A percentile compares a stretch with the other conserved stretches of the same genome.
Evolutionary conservation across 2,888 invertebrate genomes (phyloP).

Genomic region (Apoda limacodes): DNA sequence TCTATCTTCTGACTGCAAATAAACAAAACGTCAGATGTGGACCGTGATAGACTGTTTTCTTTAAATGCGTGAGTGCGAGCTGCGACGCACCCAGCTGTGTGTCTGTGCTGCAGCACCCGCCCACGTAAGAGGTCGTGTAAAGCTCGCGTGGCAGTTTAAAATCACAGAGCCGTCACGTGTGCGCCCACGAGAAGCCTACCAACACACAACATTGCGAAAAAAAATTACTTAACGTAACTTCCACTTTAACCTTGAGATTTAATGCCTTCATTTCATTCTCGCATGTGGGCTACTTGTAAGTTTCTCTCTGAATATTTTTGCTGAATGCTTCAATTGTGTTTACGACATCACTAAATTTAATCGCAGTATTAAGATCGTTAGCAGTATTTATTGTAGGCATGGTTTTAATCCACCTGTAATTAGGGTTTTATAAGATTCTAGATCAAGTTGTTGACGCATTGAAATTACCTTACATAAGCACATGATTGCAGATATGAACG

Average conservation of each 20-base stretch:
- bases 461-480: conserved; percentile 24
- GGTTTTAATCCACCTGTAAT: no score
- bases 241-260: conserved; percentile 58
- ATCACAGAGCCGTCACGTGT: conserved; percentile 53
- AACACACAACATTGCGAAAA: conserved; percentile 60
- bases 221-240: conserved; percentile 53
- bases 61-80: conserved; percentile 25
- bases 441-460: conserved; percentile 27
- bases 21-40: no score
- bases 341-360: no score
- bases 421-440: conserved; percentile 31
- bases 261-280: conserved; percentile 55
- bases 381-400: no score
- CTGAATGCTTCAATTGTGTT: no score
- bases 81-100: conserved; percentile 20
- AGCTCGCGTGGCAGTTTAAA: conserved; percentile 33
- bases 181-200: conserved; percentile 63
- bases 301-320: no score
- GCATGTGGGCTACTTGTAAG: conserved; percentile 48
- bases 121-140: conserved; percentile 52
- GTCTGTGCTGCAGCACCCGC: conserved; percentile 46
- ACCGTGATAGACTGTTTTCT: conserved; percentile 24
- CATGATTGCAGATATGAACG: no score
- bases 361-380: no score
- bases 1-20: no score